Conservation (phyloP, 2,797 vertebrate genomes). For the Staurois parvus region DNA sequence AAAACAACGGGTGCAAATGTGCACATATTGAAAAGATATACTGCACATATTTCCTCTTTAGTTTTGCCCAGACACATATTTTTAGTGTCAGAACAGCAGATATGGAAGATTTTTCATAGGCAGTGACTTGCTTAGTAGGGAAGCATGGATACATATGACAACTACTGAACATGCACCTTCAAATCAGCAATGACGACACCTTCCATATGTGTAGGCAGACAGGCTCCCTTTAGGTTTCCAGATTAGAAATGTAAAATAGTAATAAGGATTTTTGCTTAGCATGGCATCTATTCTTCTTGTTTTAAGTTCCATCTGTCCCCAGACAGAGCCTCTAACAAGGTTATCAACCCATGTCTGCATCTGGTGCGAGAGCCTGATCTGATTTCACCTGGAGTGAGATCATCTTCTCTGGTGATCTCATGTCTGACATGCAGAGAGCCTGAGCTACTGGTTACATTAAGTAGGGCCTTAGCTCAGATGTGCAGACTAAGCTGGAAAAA, state of each 20-base stretch:
- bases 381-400: slow-evolving; percentile 58
- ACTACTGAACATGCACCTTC: too few relatives aligned
- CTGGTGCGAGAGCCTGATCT: slow-evolving; percentile 54
- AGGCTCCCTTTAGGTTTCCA: background rate
- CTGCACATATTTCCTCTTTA: too few relatives aligned
- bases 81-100: too few relatives aligned
- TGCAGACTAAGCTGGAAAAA: background rate
- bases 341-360: slow-evolving; percentile 52
- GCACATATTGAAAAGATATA: too few relatives aligned
- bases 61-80: too few relatives aligned
- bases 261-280: slow-evolving; percentile 23
- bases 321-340: slow-evolving; percentile 55
- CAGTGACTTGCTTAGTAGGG: too few relatives aligned
- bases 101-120: too few relatives aligned
- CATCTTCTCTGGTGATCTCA: slow-evolving; percentile 53
- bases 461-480: background rate
- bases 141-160: background rate
- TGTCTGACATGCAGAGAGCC: background rate
- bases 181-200: background rate
- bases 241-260: background rate
- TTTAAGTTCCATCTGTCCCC: slow-evolving; percentile 27
- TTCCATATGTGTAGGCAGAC: background rate
- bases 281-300: slow-evolving; percentile 7
- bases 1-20: too few relatives aligned
- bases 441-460: background rate